A percentile compares a stretch with the other conserved stretches of the same genome.
phyloP scores from a whole-genome alignment of 2,797 vertebrate genomes.

The Mormyrops attenuatus region DNA sequence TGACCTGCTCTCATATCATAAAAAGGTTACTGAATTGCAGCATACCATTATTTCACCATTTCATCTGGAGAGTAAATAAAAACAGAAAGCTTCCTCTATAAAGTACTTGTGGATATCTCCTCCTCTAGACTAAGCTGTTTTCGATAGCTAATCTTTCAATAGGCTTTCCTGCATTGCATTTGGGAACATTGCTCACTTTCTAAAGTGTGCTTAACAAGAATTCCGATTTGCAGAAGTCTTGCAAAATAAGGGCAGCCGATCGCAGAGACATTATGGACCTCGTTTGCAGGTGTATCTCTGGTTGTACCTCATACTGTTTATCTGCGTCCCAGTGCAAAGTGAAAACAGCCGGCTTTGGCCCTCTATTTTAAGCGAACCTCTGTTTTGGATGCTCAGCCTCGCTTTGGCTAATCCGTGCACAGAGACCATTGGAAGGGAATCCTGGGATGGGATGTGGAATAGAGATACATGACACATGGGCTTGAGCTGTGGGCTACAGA shows the following conservation, averaged over 20 bases:
- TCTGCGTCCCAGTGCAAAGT: not conserved
- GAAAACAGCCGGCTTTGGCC: not conserved
- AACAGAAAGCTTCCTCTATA: not conserved
- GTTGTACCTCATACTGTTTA: not conserved
- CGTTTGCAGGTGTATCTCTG: not conserved
- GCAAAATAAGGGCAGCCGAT: not conserved
- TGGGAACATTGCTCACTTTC: not conserved
- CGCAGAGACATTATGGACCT: not conserved
- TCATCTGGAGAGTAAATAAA: not conserved
- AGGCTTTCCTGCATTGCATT: not conserved
- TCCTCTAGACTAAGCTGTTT: not conserved
- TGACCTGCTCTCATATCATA: not conserved
- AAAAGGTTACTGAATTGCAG: not conserved
- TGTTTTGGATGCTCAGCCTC: not conserved
- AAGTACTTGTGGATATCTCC: not conserved
- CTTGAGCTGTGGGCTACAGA: not conserved
- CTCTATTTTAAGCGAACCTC: not conserved
- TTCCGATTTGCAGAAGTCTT: not conserved
- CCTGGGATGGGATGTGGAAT: not conserved
- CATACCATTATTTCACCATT: not conserved
- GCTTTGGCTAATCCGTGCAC: not conserved
- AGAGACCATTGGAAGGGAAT: not conserved
- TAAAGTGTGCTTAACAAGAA: not conserved
- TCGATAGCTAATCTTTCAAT: not conserved
- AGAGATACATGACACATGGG: not conserved